Conservation (phyloP, 2,113 vertebrate species). For the Ammodytes dubius region DNA sequence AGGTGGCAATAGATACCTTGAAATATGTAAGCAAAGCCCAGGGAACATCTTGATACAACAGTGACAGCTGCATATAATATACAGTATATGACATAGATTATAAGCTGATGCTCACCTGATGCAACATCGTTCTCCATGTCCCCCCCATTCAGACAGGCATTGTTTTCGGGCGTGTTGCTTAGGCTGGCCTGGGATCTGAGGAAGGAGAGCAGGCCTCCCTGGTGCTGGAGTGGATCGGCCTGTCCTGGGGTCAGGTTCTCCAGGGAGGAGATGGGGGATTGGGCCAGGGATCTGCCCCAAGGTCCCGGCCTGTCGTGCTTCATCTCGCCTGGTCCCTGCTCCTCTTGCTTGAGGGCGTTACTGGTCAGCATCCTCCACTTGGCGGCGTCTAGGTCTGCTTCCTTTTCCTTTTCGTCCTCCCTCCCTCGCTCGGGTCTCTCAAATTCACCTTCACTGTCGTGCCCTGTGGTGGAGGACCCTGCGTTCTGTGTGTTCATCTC, state of each 20-base stretch:
- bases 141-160: slow-evolving; percentile 86
- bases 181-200: slow-evolving; percentile 92
- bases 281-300: slow-evolving; percentile 64
- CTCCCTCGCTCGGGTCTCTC: slow-evolving; percentile 76
- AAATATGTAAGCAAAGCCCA: slow-evolving; percentile 7
- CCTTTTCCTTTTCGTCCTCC: slow-evolving; percentile 38
- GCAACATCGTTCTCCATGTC: slow-evolving; percentile 89
- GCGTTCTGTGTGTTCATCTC: slow-evolving; percentile 84
- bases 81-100: slow-evolving; percentile 7
- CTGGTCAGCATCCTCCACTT: slow-evolving; percentile 71
- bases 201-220: slow-evolving; percentile 92
- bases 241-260: slow-evolving; percentile 88
- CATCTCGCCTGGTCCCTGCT: slow-evolving; percentile 47
- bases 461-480: slow-evolving; percentile 66
- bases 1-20: slow-evolving; percentile 73
- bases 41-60: background rate
- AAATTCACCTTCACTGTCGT: slow-evolving; percentile 78
- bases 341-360: slow-evolving; percentile 46
- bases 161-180: slow-evolving; percentile 87
- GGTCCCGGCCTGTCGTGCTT: slow-evolving; percentile 86
- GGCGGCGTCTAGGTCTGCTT: slow-evolving; percentile 47
- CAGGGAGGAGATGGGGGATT: slow-evolving; percentile 86
- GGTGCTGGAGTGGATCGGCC: slow-evolving; percentile 86
- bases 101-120: slow-evolving; percentile 69
- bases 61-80: slow-evolving; percentile 34